Evolutionary conservation across 2,797 vertebrate genomes (phyloP).

Genomic region (Cyprinella venusta): DNA sequence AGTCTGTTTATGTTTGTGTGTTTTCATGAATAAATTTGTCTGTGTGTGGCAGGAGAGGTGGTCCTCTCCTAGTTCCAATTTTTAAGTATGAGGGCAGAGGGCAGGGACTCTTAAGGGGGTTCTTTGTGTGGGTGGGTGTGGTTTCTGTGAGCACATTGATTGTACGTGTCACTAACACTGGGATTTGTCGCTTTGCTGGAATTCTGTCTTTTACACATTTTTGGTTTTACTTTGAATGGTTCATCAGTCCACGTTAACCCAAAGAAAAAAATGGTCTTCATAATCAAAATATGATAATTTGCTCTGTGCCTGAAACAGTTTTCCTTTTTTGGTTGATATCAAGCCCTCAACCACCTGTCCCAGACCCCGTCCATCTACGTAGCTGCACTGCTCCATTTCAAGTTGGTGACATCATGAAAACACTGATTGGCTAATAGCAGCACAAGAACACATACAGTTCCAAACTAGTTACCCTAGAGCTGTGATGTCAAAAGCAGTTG

Average conservation of each 20-base stretch:
- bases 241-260: not conserved
- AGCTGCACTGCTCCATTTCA: not conserved
- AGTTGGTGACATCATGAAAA: not conserved
- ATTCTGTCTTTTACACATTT: constrained; percentile 2
- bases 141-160: constrained; percentile 52
- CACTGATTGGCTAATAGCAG: not conserved
- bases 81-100: constrained; percentile 85
- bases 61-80: constrained; percentile 74
- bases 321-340: not conserved
- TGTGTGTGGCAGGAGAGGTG: constrained; percentile 60
- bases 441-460: not conserved
- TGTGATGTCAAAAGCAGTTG: not conserved
- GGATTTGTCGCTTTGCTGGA: not conserved
- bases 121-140: constrained; percentile 38
- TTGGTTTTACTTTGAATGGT: not conserved
- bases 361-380: not conserved
- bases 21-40: constrained; percentile 3
- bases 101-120: constrained; percentile 70
- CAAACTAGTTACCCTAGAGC: not conserved
- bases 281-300: not conserved
- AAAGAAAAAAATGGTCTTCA: not conserved
- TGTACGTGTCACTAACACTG: not conserved
- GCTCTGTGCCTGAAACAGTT: not conserved
- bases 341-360: constrained; percentile 6
- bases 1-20: constrained; percentile 21